phyloP scores from a whole-genome alignment of 2,113 vertebrate species.

The Gallinago undulata region DNA sequence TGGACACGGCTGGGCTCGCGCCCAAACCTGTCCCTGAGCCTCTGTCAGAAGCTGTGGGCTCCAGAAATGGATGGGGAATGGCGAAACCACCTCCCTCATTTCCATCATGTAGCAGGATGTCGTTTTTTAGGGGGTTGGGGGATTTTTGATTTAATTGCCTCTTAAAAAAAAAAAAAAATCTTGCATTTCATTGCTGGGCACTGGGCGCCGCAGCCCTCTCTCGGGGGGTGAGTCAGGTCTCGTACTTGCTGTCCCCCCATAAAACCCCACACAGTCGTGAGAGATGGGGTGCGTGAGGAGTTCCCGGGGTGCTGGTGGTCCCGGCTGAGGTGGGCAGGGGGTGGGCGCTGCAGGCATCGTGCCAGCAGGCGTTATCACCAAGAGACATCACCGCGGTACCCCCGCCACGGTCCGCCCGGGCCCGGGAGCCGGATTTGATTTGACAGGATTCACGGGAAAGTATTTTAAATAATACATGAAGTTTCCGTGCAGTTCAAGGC shows the following conservation, averaged over 20 bases:
- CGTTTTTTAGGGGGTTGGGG: not conserved
- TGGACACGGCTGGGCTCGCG: not conserved
- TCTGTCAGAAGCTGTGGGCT: not conserved
- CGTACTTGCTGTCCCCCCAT: fast-evolving
- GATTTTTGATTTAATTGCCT: not conserved
- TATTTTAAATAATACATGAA: constrained; percentile 66
- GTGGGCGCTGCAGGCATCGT: not conserved
- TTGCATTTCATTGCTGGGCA: fast-evolving
- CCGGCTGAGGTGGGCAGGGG: not conserved
- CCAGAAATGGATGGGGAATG: not conserved
- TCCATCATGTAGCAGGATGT: not conserved
- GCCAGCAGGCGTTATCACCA: not conserved
- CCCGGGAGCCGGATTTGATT: not conserved
- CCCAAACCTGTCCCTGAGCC: not conserved
- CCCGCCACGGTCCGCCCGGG: not conserved
- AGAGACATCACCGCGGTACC: not conserved
- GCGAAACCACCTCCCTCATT: not conserved
- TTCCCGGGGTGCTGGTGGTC: not conserved
- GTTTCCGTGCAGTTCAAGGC: constrained; percentile 47
- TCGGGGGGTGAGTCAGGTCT: fast-evolving
- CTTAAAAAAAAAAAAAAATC: not conserved
- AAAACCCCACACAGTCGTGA: fast-evolving
- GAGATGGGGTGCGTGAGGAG: fast-evolving
- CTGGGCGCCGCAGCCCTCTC: fast-evolving
- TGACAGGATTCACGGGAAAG: constrained; percentile 45